Percentiles rank a stretch among this genome's conserved stretches.
Conservation (phyloP, 2,113 vertebrate species). For the Misgurnus mizolepis region DNA sequence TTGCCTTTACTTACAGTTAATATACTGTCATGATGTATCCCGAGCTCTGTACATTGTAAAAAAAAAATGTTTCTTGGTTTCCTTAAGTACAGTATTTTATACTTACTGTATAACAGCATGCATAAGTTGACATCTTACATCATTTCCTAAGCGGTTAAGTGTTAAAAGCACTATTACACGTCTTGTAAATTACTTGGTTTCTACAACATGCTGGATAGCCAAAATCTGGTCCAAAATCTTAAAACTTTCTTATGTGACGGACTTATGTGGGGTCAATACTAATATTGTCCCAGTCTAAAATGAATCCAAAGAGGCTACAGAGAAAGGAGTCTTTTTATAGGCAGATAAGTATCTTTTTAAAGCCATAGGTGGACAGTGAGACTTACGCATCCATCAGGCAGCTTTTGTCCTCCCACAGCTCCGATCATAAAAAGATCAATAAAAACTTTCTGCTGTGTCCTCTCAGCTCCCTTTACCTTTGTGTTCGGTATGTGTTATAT, state of each 20-base stretch:
- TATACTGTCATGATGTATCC: background rate
- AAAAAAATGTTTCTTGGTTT: no score
- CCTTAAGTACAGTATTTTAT: no score
- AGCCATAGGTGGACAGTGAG: slow-evolving; percentile 40
- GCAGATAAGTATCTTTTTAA: slow-evolving; percentile 31
- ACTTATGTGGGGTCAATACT: background rate
- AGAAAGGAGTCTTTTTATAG: slow-evolving; percentile 44
- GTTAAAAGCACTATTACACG: no score
- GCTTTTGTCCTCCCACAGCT: slow-evolving; percentile 25
- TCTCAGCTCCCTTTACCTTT: background rate
- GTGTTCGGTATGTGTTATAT: no score
- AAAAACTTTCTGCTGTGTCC: slow-evolving; percentile 3
- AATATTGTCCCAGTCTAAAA: slow-evolving; percentile 2
- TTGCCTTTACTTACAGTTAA: background rate
- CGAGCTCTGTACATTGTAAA: no score
- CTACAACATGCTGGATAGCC: no score
- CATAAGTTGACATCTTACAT: no score
- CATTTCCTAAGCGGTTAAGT: no score
- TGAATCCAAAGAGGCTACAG: background rate
- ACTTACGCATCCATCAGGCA: slow-evolving; percentile 25
- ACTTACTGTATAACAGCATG: no score
- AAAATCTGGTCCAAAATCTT: no score
- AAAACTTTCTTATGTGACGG: background rate
- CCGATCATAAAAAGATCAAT: slow-evolving; percentile 3
- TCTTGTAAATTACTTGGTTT: no score